Conservation (phyloP, 2,888 invertebrate genomes). For the Caenorhabditis uteleia region DNA sequence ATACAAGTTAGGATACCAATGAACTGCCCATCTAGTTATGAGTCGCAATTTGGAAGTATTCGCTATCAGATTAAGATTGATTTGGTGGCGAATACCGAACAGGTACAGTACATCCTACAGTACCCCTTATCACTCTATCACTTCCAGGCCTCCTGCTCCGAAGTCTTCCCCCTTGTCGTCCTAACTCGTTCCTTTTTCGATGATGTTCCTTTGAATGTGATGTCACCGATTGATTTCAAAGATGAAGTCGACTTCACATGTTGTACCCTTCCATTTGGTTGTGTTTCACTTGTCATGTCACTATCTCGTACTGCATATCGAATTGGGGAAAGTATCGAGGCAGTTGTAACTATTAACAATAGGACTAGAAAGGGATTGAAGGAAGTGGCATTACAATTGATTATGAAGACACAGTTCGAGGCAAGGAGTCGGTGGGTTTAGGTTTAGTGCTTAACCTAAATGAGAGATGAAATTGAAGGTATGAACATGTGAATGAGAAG, state of each 20-base stretch:
- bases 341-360: slow-evolving; percentile 58
- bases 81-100: slow-evolving; percentile 59
- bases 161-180: slow-evolving; percentile 65
- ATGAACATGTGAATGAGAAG: slow-evolving; percentile 67
- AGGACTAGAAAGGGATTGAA: slow-evolving; percentile 63
- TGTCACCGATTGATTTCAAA: slow-evolving; percentile 65
- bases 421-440: slow-evolving; percentile 39
- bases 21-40: slow-evolving; percentile 59
- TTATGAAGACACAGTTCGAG: slow-evolving; percentile 65
- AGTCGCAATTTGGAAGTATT: slow-evolving; percentile 65
- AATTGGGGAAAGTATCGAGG: slow-evolving; percentile 62
- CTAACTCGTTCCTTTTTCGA: slow-evolving; percentile 65
- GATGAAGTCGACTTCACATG: slow-evolving; percentile 67
- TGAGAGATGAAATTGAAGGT: slow-evolving; percentile 33
- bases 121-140: background rate
- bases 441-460: background rate
- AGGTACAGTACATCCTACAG: slow-evolving; percentile 34
- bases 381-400: slow-evolving; percentile 56
- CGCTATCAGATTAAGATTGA: slow-evolving; percentile 62
- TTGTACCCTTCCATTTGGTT: slow-evolving; percentile 66
- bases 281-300: slow-evolving; percentile 60
- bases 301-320: slow-evolving; percentile 62
- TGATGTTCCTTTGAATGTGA: slow-evolving; percentile 60
- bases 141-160: slow-evolving; percentile 58
- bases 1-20: slow-evolving; percentile 61